phyloP scores from a whole-genome alignment of 2,888 invertebrate genomes.

The Hofmannophila pseudospretella region DNA sequence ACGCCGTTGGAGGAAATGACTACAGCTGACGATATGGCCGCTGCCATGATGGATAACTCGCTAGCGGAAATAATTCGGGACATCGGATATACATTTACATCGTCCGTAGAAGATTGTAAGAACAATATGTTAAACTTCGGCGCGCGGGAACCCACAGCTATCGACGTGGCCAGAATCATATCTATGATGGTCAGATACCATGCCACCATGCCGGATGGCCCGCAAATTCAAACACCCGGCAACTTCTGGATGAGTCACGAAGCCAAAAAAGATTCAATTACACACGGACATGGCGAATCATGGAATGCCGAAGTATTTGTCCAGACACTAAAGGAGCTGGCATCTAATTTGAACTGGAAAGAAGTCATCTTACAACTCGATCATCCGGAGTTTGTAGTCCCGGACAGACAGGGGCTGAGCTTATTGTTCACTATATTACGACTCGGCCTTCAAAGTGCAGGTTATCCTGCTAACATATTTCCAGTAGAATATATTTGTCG shows the following conservation, averaged over 20 bases:
- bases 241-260: slow-evolving; percentile 80
- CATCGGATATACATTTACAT: slow-evolving; percentile 93
- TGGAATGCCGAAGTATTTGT: slow-evolving; percentile 98
- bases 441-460: slow-evolving; percentile 87
- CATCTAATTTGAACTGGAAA: slow-evolving; percentile 92
- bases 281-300: slow-evolving; percentile 71
- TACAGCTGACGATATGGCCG: slow-evolving; percentile 78
- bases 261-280: slow-evolving; percentile 70
- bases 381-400: slow-evolving; percentile 91
- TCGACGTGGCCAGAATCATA: slow-evolving; percentile 90
- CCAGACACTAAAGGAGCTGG: slow-evolving; percentile 92
- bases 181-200: slow-evolving; percentile 93
- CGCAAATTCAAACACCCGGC: slow-evolving; percentile 83
- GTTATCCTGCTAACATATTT: slow-evolving; percentile 83
- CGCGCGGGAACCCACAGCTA: slow-evolving; percentile 88
- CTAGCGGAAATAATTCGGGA: slow-evolving; percentile 94
- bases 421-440: slow-evolving; percentile 90
- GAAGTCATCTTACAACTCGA: slow-evolving; percentile 95
- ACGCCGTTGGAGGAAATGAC: slow-evolving; percentile 81
- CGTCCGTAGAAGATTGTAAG: slow-evolving; percentile 91
- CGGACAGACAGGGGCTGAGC: slow-evolving; percentile 90
- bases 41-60: slow-evolving; percentile 84
- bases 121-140: slow-evolving; percentile 89
- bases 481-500: slow-evolving; percentile 94
- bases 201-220: slow-evolving; percentile 79